A percentile compares a stretch with the other conserved stretches of the same genome.
Evolutionary conservation across 2,888 invertebrate species (phyloP).

Genomic region (Tipula unca): DNA sequence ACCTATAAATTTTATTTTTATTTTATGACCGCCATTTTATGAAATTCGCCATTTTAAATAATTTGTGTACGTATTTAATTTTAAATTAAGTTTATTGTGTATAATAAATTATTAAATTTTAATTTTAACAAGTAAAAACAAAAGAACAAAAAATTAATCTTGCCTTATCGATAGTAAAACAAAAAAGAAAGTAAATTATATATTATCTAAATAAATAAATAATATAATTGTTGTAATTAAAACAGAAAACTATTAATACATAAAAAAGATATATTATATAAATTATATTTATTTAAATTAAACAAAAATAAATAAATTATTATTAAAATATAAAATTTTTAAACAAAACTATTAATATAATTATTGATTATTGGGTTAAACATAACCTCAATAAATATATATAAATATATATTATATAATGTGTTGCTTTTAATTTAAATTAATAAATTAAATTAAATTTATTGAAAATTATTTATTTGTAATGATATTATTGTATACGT

Average conservation of each 20-base stretch:
- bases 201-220: not conserved
- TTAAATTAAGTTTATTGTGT: not conserved
- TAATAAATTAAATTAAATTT: not conserved
- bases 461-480: not conserved
- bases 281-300: constrained; percentile 8
- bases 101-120: not conserved
- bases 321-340: not conserved
- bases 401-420: not conserved
- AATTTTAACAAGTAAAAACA: not conserved
- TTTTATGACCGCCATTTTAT: not conserved
- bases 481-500: not conserved
- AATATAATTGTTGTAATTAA: not conserved
- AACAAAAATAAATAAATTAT: not conserved
- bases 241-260: not conserved
- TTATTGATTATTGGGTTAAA: not conserved
- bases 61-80: not conserved
- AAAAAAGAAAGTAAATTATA: not conserved
- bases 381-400: not conserved
- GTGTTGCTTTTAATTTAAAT: constrained; percentile 14
- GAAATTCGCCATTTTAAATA: not conserved
- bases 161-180: not conserved
- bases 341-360: not conserved
- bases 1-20: not conserved
- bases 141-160: not conserved
- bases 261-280: constrained; percentile 4